Conservation (phyloP, 2,797 vertebrate species). For the Apogon hyalosoma region DNA sequence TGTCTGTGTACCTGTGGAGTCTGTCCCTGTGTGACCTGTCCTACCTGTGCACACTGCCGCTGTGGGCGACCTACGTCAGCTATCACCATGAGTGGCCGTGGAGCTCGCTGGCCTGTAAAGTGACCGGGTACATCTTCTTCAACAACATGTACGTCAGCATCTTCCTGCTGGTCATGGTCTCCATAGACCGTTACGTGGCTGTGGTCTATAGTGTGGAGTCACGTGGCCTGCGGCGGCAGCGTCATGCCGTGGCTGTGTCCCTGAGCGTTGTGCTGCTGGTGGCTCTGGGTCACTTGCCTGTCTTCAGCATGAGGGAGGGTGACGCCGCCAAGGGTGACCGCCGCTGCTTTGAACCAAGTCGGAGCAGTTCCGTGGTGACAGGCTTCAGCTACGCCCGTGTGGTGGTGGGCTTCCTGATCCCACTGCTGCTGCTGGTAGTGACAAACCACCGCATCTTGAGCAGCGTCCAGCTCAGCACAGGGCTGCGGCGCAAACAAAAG, state of each 20-base stretch:
- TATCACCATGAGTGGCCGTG: constrained; percentile 80
- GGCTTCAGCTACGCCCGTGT: constrained; percentile 84
- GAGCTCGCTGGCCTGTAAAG: constrained; percentile 68
- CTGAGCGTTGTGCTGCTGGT: constrained; percentile 68
- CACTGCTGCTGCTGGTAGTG: constrained; percentile 80
- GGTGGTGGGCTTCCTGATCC: constrained; percentile 83
- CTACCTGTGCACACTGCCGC: constrained; percentile 88
- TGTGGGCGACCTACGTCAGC: constrained; percentile 88
- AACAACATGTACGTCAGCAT: constrained; percentile 95
- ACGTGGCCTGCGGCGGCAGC: constrained; percentile 79
- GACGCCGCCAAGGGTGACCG: rapidly evolving
- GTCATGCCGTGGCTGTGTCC: constrained; percentile 65
- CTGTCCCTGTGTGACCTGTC: constrained; percentile 90
- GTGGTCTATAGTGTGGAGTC: constrained; percentile 87
- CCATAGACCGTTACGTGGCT: constrained; percentile 88
- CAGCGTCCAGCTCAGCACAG: constrained; percentile 75
- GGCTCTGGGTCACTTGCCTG: constrained; percentile 71
- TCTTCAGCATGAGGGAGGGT: constrained; percentile 75
- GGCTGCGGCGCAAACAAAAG: constrained; percentile 82
- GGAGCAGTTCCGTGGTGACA: constrained; percentile 45
- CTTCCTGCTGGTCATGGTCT: constrained; percentile 91
- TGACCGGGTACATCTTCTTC: constrained; percentile 91
- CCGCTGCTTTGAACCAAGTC: constrained; percentile 87
- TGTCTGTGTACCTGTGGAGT: constrained; percentile 89
- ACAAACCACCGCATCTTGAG: constrained; percentile 86